Evolutionary conservation across 2,888 invertebrate species (phyloP), one percentile per base, ranked within the genome.

Genomic region (Drosophila mercatorum): DNA sequence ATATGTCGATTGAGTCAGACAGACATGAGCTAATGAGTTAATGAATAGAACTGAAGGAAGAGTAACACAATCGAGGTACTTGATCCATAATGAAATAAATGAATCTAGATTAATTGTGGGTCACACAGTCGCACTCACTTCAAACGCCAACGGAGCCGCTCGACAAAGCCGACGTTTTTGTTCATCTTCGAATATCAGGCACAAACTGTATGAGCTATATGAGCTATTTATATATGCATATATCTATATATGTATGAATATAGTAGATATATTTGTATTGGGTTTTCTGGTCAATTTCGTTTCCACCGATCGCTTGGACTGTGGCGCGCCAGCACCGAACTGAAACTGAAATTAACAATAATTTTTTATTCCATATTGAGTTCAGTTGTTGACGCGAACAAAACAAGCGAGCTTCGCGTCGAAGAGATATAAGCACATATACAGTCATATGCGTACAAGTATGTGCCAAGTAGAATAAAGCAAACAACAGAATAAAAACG

Each of bases 61-160:
- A 41, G 6, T 26, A 4, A 2, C 55, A 36, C 14, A 57, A 41
- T 41, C 38, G 34, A 44, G 22, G 22, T 41, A 55, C 12, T 43
- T 68, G 36, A 41, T 47, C 46, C 14, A 34, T 68, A 67, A 81
- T 64, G 51, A 67, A 61, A 69, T 53, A 52, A 69, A 70, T 61
- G 53, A 65, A 59, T 49, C 57, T 71, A 59, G 28, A 47, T 62
- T 41, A 55, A 84, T 78, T 79, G 56, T 14, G 61, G 68, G 60
- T 64, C 67, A 68, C 8, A 52, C 8, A 52, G 26, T 17, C 22
- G 26, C 57, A 91, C 92, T 91, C 81, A 92, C 92, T 92, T 92
- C 17, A 88, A 75, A 58, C 88, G 91, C 89, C 91, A 91, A 53
- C 83, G 88, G 47, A 92, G 31, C 68, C 87, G 80, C 61, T 91